These are phyloP conservation scores for Venustaconcha ellipsiformis DNA, from an alignment of 1,140 invertebrate genomes.

Conservation along the genomic window DNA sequence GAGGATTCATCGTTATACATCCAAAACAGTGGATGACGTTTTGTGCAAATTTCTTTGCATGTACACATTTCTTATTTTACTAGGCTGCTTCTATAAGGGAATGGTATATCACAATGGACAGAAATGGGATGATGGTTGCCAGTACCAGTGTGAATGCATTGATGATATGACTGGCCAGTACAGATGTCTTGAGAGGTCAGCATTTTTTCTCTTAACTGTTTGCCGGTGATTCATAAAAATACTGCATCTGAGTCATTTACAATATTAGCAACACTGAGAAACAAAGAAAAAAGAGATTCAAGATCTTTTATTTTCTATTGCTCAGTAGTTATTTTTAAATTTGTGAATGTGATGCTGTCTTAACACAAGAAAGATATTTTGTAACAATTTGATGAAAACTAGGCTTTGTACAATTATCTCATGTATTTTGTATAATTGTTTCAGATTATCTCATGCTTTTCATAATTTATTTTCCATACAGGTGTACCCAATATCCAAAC, in stretches of 20 bases:
- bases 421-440: not conserved
- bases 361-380: not conserved
- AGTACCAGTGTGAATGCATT: slow-evolving; percentile 41
- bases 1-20: not conserved
- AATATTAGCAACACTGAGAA: no score
- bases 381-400: not conserved
- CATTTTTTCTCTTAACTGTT: no score
- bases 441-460: not conserved
- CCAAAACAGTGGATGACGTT: not conserved
- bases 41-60: not conserved
- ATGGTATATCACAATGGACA: slow-evolving; percentile 43
- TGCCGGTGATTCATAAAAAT: no score
- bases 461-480: slow-evolving; percentile 7
- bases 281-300: no score
- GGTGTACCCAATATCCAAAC: slow-evolving; percentile 44
- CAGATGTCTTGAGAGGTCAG: slow-evolving; percentile 40
- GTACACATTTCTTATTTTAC: slow-evolving; percentile 1
- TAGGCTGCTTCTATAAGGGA: slow-evolving; percentile 50
- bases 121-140: slow-evolving; percentile 46
- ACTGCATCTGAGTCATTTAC: no score
- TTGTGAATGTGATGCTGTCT: not conserved
- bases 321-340: slow-evolving; percentile 2
- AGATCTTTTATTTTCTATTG: no score
- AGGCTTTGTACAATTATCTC: not conserved
- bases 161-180: slow-evolving; percentile 51